These are phyloP conservation scores for Chaetura pelagica DNA, from an alignment of 2,113 vertebrate genomes.

Conservation along the genomic window DNA sequence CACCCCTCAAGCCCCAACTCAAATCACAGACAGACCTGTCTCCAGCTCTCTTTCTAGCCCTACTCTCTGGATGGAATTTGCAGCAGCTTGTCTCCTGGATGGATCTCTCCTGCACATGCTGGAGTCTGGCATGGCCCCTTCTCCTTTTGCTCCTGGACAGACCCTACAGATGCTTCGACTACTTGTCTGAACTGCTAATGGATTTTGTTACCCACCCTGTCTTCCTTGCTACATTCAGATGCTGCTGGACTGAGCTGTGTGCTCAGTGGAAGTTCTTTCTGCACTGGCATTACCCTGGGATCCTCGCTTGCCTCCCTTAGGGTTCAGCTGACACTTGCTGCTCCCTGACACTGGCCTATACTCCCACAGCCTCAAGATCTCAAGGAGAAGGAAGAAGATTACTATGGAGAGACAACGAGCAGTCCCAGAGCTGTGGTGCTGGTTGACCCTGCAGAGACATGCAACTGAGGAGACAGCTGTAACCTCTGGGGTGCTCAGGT, in stretches of 20 bases:
- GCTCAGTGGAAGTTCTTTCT: neutral
- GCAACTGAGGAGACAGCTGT: neutral
- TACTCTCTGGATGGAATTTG: fast-evolving
- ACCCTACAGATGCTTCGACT: neutral
- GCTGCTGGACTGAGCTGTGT: neutral
- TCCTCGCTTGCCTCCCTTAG: no score
- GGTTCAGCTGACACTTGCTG: neutral
- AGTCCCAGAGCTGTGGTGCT: neutral
- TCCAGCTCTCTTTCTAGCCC: neutral
- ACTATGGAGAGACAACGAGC: fast-evolving
- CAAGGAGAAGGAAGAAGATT: neutral
- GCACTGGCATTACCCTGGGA: no score
- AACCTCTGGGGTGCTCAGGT: neutral
- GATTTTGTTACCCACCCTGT: neutral
- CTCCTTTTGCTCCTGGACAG: neutral
- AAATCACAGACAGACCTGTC: fast-evolving
- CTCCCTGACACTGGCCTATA: neutral
- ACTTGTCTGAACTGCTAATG: neutral
- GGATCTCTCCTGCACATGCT: fast-evolving
- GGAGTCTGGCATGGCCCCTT: neutral
- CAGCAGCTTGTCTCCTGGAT: neutral
- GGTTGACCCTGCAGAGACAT: neutral
- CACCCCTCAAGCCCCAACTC: neutral
- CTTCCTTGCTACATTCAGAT: fast-evolving
- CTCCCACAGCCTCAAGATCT: neutral